phyloP scores from a whole-genome alignment of 2,113 vertebrate genomes.

The Choloepus hoffmanni region DNA sequence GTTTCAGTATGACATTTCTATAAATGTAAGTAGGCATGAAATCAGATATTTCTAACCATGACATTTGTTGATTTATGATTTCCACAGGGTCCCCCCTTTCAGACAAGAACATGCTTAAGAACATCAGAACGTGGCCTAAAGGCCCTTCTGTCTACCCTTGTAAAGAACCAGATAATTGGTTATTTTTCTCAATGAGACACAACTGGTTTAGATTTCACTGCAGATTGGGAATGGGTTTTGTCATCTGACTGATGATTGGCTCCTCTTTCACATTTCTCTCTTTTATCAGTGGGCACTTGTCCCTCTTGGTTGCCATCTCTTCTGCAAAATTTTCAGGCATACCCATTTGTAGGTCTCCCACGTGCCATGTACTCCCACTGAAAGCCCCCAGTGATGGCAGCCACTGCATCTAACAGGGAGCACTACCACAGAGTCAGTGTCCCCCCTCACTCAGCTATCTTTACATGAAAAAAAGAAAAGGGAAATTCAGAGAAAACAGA shows the following conservation, averaged over 20 bases:
- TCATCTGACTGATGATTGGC: background rate
- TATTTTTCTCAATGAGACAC: constrained; percentile 53
- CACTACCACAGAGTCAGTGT: background rate
- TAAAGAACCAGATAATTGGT: constrained; percentile 68
- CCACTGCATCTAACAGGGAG: background rate
- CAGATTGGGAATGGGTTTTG: background rate
- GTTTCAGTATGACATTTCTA: constrained; percentile 64
- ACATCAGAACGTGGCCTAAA: constrained; percentile 54
- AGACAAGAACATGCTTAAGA: constrained; percentile 48
- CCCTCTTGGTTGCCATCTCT: background rate
- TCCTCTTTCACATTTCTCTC: background rate
- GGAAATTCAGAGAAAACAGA: background rate
- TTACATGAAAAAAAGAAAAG: background rate
- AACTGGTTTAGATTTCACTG: constrained; percentile 67
- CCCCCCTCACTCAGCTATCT: background rate
- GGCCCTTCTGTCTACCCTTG: constrained; percentile 54
- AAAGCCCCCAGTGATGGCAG: background rate
- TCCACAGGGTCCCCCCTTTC: constrained; percentile 46
- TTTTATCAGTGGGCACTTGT: background rate
- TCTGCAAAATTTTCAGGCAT: background rate
- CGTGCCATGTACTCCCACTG: background rate
- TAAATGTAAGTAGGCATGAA: constrained; percentile 74
- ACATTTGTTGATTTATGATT: constrained; percentile 77
- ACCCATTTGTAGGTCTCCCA: background rate
- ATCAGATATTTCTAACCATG: constrained; percentile 72